Conservation (phyloP, 2,888 invertebrate species). For the Maniola hyperantus region DNA sequence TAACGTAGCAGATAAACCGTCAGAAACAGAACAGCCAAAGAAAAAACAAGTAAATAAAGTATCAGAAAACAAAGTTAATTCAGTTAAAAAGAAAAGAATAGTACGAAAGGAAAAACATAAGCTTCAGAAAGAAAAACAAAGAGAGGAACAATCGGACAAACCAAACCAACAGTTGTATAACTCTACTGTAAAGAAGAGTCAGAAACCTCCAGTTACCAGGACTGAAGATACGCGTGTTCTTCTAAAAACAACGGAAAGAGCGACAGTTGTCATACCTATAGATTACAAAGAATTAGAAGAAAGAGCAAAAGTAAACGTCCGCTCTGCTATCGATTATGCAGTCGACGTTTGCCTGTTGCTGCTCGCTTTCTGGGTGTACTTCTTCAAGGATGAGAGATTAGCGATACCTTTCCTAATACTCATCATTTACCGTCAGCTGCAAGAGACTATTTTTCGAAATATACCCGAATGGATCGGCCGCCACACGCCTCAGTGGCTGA, state of each 20-base stretch:
- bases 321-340: conserved; percentile 86
- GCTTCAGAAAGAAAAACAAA: conserved; percentile 28
- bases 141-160: conserved; percentile 22
- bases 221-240: conserved; percentile 59
- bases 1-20: conserved; percentile 40
- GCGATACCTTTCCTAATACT: conserved; percentile 90
- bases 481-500: conserved; percentile 70
- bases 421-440: conserved; percentile 89
- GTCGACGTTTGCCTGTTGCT: conserved; percentile 89
- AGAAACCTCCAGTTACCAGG: conserved; percentile 40
- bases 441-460: conserved; percentile 84
- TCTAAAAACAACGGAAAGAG: conserved; percentile 70
- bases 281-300: conserved; percentile 82
- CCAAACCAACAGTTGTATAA: conserved; percentile 14
- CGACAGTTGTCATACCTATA: conserved; percentile 75
- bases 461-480: conserved; percentile 82
- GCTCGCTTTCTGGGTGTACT: conserved; percentile 91
- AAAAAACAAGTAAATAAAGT: conserved; percentile 48
- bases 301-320: conserved; percentile 86
- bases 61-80: conserved; percentile 44
- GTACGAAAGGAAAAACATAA: conserved; percentile 40
- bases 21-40: conserved; percentile 29
- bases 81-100: conserved; percentile 45
- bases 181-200: conserved; percentile 36
- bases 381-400: conserved; percentile 90